phyloP scores from a whole-genome alignment of 2,888 invertebrate genomes.

The Dryocosmus kuriphilus region DNA sequence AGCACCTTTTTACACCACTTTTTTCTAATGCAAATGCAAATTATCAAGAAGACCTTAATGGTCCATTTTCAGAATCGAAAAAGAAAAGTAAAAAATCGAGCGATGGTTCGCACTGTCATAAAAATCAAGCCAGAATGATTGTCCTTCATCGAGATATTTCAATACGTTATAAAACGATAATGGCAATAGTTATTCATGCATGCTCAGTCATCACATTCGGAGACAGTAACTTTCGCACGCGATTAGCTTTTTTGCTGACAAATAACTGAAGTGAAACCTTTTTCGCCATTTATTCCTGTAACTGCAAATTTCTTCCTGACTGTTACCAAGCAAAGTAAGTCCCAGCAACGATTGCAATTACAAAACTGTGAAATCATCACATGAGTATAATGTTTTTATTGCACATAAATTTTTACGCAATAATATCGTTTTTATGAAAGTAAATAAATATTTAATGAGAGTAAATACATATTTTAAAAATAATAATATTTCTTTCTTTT shows the following conservation, averaged over 20 bases:
- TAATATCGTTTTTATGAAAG: constrained; percentile 17
- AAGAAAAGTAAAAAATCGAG: background rate
- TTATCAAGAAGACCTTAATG: background rate
- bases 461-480: background rate
- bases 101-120: background rate
- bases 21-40: background rate
- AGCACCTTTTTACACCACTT: background rate
- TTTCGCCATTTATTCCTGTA: constrained; percentile 9
- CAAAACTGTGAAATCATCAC: constrained; percentile 24
- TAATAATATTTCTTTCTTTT: background rate
- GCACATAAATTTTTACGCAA: background rate
- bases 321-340: background rate
- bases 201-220: constrained; percentile 1
- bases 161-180: background rate
- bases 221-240: constrained; percentile 16
- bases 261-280: constrained; percentile 30
- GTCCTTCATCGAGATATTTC: background rate
- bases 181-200: background rate
- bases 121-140: constrained; percentile 2
- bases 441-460: background rate
- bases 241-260: constrained; percentile 22
- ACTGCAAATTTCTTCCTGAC: background rate
- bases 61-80: background rate
- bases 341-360: constrained; percentile 1
- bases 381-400: constrained; percentile 3